Conservation (phyloP, 2,797 vertebrate species). For the Schizopygopsis malacanthus region DNA sequence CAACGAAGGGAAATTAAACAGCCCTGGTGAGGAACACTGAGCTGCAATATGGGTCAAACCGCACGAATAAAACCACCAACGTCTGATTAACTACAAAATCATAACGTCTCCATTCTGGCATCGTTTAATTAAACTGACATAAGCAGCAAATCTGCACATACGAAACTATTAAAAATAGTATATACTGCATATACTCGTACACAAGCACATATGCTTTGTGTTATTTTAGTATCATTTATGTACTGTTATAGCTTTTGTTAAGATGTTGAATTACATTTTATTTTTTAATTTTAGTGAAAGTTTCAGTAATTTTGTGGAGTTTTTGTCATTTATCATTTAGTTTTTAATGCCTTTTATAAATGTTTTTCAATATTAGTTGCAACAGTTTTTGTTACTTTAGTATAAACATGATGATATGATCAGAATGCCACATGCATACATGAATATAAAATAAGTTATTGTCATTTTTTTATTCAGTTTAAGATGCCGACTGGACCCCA, state of each 20-base stretch:
- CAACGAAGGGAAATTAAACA: constrained; percentile 4
- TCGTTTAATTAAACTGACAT: not conserved
- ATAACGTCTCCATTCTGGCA: too few relatives aligned
- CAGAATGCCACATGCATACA: not conserved
- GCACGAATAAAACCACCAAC: constrained; percentile 18
- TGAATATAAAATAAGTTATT: not conserved
- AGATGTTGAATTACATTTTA: not conserved
- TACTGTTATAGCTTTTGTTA: not conserved
- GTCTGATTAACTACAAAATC: constrained; percentile 22
- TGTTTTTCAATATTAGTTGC: not conserved
- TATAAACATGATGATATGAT: not conserved
- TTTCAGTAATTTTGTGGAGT: not conserved
- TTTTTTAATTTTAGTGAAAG: not conserved
- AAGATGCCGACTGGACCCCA: not conserved
- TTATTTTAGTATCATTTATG: not conserved
- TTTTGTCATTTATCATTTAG: not conserved
- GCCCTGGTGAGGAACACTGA: not conserved
- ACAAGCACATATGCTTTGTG: not conserved
- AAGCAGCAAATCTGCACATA: not conserved
- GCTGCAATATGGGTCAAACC: constrained; percentile 17
- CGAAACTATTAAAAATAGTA: not conserved
- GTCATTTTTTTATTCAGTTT: not conserved
- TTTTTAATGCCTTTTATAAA: not conserved
- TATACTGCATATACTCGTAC: not conserved
- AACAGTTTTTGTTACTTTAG: not conserved